Percentiles rank a stretch among this genome's conserved stretches.
Conservation (phyloP, 2,797 vertebrate species). For the Chelon auratus region DNA sequence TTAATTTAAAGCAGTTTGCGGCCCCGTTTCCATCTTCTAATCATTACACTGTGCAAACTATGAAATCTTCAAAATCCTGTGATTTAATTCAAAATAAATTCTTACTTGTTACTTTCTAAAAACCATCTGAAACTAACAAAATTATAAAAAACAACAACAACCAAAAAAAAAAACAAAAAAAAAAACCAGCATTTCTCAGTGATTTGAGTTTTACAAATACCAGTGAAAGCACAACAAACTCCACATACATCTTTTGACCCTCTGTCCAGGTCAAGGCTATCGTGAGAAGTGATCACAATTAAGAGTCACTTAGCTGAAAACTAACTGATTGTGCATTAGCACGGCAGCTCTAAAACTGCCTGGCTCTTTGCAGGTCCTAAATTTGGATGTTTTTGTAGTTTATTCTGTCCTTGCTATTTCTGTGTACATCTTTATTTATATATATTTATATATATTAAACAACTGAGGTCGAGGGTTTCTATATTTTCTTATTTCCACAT, state of each 20-base stretch:
- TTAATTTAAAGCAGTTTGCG: too few species aligned
- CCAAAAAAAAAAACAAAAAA: too few species aligned
- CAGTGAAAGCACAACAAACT: neutral
- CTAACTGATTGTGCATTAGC: constrained; percentile 9
- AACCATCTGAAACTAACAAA: too few species aligned
- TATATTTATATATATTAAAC: constrained; percentile 14
- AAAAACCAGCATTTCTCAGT: neutral
- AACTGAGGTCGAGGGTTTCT: constrained; percentile 6
- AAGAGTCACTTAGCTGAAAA: constrained; percentile 9
- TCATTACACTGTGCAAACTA: too few species aligned
- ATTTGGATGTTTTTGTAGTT: neutral
- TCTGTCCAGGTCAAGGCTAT: neutral
- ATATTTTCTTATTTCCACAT: constrained; percentile 5
- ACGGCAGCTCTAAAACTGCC: constrained; percentile 12
- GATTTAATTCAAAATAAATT: too few species aligned
- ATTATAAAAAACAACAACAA: too few species aligned
- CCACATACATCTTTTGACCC: constrained; percentile 8
- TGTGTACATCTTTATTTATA: neutral
- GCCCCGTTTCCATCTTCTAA: too few species aligned
- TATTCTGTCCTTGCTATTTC: constrained; percentile 1
- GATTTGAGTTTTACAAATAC: neutral
- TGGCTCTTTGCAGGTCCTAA: constrained; percentile 10
- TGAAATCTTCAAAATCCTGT: too few species aligned
- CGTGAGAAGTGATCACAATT: constrained; percentile 6
- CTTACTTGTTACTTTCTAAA: too few species aligned